Evolutionary conservation across 2,113 vertebrate genomes (phyloP).

Genomic region (Centropus bengalensis): DNA sequence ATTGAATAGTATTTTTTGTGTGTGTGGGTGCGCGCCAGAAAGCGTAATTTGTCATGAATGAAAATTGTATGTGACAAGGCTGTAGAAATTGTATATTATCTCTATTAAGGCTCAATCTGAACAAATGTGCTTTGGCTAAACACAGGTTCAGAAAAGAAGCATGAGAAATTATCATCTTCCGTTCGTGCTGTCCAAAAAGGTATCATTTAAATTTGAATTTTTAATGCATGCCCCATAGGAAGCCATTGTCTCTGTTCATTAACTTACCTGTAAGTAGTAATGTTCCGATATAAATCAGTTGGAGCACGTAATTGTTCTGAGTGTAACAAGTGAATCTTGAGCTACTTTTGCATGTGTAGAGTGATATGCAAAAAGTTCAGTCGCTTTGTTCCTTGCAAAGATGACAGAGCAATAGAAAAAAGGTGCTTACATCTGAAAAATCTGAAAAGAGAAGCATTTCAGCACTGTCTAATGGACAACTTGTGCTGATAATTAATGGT

Average conservation of each 20-base stretch:
- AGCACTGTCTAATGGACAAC: not conserved
- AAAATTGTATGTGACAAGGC: conserved; percentile 83
- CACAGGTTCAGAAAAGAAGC: conserved; percentile 96
- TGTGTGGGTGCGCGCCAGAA: conserved; percentile 80
- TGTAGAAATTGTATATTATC: conserved; percentile 85
- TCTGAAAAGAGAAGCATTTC: not conserved
- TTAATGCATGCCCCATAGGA: conserved; percentile 82
- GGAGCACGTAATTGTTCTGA: not conserved
- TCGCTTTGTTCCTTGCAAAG: not conserved
- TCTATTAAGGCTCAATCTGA: conserved; percentile 86
- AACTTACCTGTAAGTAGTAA: conserved; percentile 68
- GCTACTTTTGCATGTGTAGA: conserved; percentile 29
- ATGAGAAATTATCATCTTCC: conserved; percentile 97
- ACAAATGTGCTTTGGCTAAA: conserved; percentile 89
- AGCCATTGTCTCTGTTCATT: conserved; percentile 68
- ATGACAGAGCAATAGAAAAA: not conserved
- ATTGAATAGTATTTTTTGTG: conserved; percentile 79
- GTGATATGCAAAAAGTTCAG: not conserved
- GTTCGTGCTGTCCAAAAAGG: conserved; percentile 98
- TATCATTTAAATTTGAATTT: conserved; percentile 88
- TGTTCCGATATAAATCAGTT: conserved; percentile 75
- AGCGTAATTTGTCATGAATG: conserved; percentile 83
- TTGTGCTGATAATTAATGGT: not conserved
- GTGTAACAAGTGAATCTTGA: not conserved
- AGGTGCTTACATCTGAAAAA: not conserved